phyloP scores from a whole-genome alignment of 2,113 vertebrate genomes.

The Boulengeromyrus knoepffleri region DNA sequence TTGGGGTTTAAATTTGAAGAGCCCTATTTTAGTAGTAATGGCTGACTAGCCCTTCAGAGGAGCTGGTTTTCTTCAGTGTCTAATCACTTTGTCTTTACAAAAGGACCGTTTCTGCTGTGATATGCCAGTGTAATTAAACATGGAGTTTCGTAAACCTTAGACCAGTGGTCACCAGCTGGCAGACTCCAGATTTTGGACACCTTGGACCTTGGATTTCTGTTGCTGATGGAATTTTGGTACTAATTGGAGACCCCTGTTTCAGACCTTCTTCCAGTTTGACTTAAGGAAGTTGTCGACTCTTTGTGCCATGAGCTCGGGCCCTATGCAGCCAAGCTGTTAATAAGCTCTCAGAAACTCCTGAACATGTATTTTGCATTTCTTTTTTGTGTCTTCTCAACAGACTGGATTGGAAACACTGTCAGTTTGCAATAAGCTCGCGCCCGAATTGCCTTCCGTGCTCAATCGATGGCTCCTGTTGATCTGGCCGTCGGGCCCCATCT shows the following conservation, averaged over 20 bases:
- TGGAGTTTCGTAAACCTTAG: background rate
- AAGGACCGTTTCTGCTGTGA: background rate
- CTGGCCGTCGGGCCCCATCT: background rate
- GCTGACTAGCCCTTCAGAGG: background rate
- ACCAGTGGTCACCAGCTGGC: background rate
- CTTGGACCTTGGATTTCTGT: background rate
- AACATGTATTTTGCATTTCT: too few species aligned
- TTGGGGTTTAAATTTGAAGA: too few species aligned
- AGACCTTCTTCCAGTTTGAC: background rate
- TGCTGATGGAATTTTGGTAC: background rate
- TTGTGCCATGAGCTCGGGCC: background rate
- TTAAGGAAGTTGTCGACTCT: background rate
- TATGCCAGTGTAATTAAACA: background rate
- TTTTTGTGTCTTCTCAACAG: background rate
- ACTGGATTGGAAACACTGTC: background rate
- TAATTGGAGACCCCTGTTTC: background rate
- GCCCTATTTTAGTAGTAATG: background rate
- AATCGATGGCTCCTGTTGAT: background rate
- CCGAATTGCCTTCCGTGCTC: background rate
- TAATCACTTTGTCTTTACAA: background rate
- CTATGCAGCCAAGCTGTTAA: background rate
- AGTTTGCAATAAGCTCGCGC: background rate
- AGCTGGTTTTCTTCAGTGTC: background rate
- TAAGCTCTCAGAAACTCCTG: background rate
- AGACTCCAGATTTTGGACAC: background rate